Evolutionary conservation across 2,797 vertebrate genomes (phyloP), one percentile per base, ranked within the genome.

Genomic region (Aythya fuligula): DNA sequence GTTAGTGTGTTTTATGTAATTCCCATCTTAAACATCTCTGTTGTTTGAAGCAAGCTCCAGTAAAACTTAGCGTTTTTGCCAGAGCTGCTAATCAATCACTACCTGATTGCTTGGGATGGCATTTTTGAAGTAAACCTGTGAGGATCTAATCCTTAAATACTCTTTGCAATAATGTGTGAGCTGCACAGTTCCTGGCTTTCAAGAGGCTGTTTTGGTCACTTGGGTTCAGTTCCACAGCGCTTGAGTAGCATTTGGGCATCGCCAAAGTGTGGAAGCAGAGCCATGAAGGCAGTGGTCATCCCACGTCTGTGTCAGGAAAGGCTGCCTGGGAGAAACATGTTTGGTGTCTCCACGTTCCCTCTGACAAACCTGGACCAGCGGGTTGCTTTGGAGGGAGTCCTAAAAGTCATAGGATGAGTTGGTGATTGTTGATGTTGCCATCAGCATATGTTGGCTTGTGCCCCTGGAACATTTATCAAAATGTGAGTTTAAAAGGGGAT

Each of bases 181-280:
- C 80, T 60, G 3, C 1, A 56, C 6, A 13, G 64, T 65, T 45
- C 24, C 43, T 70, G 66, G 39, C 74, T 96, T 71, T 34, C 39
- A 21, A 36, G 34, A 74, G 64, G 58, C 69, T 5, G 12, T 61
- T 43, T 28, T 3, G 49, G 53, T 51, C 62, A 3, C 3, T 16
- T 0, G 1, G 74, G 78, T 57, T 51, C 43, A 20, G 60, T 65
- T 81, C 60, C 57, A 67, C 16, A 34, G 34, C 0, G 0, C 11
- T 32, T 16, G 34, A 60, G 57, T 61, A 74, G 62, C 45, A 0
- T 41, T 70, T 0, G 0, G 73, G 82, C 14, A 1, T 61, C 0
- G 0, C 56, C 0, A 0, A 8, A 20, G 57, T 1, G 0, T 8
- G 13, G 22, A 87, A 45, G 38, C 25, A 20, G 65, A 70, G 56